These are phyloP conservation scores for Cremastinae sp. DNA, from an alignment of 2,888 invertebrate genomes.

Conservation along the genomic window DNA sequence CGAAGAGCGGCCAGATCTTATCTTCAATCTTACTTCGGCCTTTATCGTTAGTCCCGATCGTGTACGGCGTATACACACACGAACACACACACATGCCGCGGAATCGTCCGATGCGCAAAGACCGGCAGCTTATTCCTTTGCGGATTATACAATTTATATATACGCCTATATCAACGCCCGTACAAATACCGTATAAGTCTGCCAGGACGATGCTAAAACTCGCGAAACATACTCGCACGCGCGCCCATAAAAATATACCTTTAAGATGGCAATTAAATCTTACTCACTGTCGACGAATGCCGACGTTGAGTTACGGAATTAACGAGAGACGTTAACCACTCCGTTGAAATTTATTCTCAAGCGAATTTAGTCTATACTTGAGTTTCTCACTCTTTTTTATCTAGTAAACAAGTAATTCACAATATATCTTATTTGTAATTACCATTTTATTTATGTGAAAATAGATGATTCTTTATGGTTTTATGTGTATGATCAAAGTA, in stretches of 20 bases:
- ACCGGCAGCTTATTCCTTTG: constrained; percentile 53
- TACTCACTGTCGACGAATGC: constrained; percentile 41
- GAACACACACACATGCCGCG: constrained; percentile 27
- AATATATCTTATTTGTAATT: too few relatives aligned
- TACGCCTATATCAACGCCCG: not conserved
- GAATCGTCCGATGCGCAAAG: constrained; percentile 52
- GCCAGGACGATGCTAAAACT: too few relatives aligned
- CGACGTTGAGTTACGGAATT: constrained; percentile 25
- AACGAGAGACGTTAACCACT: constrained; percentile 23
- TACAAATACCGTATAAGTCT: constrained; percentile 2
- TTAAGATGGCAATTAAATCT: constrained; percentile 71
- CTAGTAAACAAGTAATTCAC: too few relatives aligned
- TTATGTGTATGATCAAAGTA: too few relatives aligned
- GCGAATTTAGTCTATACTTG: not conserved
- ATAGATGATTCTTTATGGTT: too few relatives aligned
- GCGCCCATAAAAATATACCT: too few relatives aligned
- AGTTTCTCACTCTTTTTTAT: not conserved
- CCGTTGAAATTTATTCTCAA: not conserved
- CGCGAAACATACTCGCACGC: too few relatives aligned
- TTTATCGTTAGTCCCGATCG: constrained; percentile 58
- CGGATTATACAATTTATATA: constrained; percentile 6
- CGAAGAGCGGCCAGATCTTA: constrained; percentile 42
- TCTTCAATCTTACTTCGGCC: constrained; percentile 59
- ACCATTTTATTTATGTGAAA: too few relatives aligned
- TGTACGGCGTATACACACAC: constrained; percentile 32